A percentile compares a stretch with the other conserved stretches of the same genome.
Evolutionary conservation across 2,113 vertebrate species (phyloP).

Genomic region (Cacatua alba): DNA sequence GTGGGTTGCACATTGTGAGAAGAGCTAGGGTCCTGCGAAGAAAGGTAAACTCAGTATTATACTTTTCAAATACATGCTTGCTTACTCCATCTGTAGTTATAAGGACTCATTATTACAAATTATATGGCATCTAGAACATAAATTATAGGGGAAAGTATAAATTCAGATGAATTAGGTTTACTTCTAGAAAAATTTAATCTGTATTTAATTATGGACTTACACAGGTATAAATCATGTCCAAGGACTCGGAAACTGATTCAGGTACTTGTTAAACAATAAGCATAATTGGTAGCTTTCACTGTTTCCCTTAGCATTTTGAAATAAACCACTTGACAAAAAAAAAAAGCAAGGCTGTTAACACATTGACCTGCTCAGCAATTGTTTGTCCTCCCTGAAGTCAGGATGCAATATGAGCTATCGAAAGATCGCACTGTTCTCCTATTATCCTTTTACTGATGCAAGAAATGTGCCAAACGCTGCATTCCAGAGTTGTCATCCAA

Average conservation of each 20-base stretch:
- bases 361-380: neutral
- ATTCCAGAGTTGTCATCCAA: neutral
- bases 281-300: neutral
- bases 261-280: neutral
- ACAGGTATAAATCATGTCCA: neutral
- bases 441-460: conserved; percentile 4
- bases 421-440: neutral
- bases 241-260: neutral
- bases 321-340: neutral
- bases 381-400: conserved; percentile 4
- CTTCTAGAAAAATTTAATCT: neutral
- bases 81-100: neutral
- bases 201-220: neutral
- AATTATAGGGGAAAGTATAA: neutral
- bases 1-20: neutral
- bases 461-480: neutral
- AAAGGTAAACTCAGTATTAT: neutral
- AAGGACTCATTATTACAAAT: neutral
- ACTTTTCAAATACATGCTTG: neutral
- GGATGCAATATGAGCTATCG: neutral
- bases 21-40: neutral
- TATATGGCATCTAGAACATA: neutral
- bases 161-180: neutral
- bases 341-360: neutral
- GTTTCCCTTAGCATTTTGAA: neutral